Conservation (phyloP, 2,113 vertebrate species). For the Carlito syrichta region DNA sequence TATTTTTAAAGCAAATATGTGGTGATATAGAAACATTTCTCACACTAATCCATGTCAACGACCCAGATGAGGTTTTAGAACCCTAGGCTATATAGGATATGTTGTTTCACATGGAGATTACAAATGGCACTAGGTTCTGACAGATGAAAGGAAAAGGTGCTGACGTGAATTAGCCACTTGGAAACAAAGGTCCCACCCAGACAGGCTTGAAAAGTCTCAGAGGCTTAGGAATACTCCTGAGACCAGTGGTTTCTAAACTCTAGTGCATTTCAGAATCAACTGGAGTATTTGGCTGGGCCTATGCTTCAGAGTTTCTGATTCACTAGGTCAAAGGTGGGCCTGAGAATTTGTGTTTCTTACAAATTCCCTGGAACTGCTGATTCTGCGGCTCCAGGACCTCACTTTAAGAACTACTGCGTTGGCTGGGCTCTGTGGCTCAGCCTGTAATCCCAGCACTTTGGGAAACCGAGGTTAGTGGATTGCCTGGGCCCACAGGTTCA, state of each 20-base stretch:
- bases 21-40: conserved; percentile 64
- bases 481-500: no score
- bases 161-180: background rate
- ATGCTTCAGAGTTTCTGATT: background rate
- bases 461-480: no score
- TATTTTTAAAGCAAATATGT: conserved; percentile 72
- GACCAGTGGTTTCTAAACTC: background rate
- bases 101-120: background rate
- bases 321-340: background rate
- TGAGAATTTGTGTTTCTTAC: background rate
- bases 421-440: no score
- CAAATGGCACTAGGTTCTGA: background rate
- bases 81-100: background rate
- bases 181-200: background rate
- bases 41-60: conserved; percentile 56
- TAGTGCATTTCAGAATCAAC: background rate
- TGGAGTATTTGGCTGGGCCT: background rate
- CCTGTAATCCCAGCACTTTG: no score
- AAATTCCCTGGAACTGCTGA: background rate
- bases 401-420: background rate
- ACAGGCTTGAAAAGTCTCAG: background rate
- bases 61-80: conserved; percentile 17
- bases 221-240: background rate
- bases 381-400: background rate
- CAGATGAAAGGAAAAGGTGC: background rate